These are phyloP conservation scores for Cottoperca gobio DNA, from an alignment of 2,797 vertebrate species.

Conservation along the genomic window DNA sequence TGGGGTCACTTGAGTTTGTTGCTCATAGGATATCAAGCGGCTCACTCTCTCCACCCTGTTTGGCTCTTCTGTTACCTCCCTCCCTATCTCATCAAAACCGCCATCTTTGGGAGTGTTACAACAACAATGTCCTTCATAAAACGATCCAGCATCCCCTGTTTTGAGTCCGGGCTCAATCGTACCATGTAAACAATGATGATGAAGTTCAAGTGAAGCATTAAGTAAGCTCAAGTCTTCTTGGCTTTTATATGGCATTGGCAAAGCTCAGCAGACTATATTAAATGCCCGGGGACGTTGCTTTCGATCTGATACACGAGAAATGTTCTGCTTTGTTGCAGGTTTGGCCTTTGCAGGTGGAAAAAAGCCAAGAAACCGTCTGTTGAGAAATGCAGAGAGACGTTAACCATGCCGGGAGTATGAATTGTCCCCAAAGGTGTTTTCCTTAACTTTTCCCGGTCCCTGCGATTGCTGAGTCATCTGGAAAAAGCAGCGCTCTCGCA, in stretches of 20 bases:
- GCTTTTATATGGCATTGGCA: conserved; percentile 34
- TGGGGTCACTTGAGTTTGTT: conserved; percentile 87
- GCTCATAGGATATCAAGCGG: conserved; percentile 82
- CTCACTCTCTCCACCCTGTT: conserved; percentile 75
- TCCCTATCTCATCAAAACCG: conserved; percentile 71
- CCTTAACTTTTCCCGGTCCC: conserved; percentile 63
- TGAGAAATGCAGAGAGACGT: conserved; percentile 27
- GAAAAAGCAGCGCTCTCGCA: conserved; percentile 70
- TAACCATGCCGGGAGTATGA: conserved; percentile 42
- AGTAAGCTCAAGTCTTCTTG: conserved; percentile 39
- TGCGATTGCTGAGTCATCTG: conserved; percentile 80
- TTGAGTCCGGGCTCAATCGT: conserved; percentile 36
- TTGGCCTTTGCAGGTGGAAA: conserved; percentile 8
- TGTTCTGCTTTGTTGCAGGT: conserved; percentile 38
- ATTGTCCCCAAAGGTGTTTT: conserved; percentile 68
- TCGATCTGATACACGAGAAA: conserved; percentile 17
- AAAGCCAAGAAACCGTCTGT: conserved; percentile 5
- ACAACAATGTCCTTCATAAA: conserved; percentile 64
- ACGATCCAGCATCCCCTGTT: conserved; percentile 41
- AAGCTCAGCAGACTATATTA: conserved; percentile 25
- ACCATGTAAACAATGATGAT: conserved; percentile 55
- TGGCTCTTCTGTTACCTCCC: conserved; percentile 70
- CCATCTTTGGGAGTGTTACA: conserved; percentile 79
- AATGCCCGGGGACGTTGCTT: conserved; percentile 25
- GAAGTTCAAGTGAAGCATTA: conserved; percentile 51